Percentiles rank a stretch among this genome's conserved stretches.
These are phyloP conservation scores for Pterocles gutturalis DNA, from an alignment of 2,113 vertebrate genomes.

Conservation along the genomic window DNA sequence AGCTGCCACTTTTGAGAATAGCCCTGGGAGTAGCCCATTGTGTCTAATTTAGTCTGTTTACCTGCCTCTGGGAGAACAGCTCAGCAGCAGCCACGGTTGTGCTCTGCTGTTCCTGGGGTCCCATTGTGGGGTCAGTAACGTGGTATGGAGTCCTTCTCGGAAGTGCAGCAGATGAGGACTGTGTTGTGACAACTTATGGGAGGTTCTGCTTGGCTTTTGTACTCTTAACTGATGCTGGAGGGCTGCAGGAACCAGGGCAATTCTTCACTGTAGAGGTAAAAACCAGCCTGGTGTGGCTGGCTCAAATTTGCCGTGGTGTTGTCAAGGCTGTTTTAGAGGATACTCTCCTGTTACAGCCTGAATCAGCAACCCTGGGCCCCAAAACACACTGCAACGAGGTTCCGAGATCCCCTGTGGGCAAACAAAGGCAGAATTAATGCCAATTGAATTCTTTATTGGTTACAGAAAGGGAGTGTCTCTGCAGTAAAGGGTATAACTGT, in stretches of 20 bases:
- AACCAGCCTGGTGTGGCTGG: neutral
- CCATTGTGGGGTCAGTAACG: rapidly evolving
- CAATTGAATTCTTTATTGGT: too few species aligned
- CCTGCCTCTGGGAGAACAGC: neutral
- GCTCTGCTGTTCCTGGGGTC: neutral
- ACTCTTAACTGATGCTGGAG: neutral
- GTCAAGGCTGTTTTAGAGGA: neutral
- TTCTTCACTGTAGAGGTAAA: neutral
- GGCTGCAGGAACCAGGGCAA: neutral
- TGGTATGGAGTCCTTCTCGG: neutral
- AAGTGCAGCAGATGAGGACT: neutral
- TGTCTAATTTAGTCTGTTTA: neutral
- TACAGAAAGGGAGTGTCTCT: too few species aligned
- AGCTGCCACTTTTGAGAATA: neutral
- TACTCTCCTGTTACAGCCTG: too few species aligned
- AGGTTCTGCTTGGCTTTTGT: neutral
- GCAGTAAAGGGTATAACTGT: too few species aligned
- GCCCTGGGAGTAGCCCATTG: neutral
- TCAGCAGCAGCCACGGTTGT: neutral
- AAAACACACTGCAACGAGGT: too few species aligned
- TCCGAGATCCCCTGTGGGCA: too few species aligned
- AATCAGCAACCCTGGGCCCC: too few species aligned
- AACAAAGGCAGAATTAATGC: too few species aligned
- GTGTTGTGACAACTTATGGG: neutral
- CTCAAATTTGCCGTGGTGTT: neutral